Conservation (phyloP, 2,797 vertebrate genomes). For the Cichlasoma orientale region DNA sequence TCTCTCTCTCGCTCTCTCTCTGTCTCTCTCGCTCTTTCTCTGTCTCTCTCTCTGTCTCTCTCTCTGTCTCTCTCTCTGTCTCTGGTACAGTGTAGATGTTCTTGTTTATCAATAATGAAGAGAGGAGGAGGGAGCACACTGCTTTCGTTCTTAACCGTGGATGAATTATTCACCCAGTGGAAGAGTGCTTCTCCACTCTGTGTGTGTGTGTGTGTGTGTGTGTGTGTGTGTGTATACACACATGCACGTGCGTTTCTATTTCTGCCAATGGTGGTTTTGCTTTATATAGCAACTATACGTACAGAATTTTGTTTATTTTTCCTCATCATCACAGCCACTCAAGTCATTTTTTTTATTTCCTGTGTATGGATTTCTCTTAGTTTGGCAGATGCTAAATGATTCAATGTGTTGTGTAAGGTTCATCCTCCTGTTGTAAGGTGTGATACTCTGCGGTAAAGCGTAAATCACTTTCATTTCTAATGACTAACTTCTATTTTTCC, state of each 20-base stretch:
- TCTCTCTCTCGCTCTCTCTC: not conserved
- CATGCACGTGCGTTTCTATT: constrained; percentile 4
- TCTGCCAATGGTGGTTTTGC: constrained; percentile 43
- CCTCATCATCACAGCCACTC: constrained; percentile 11
- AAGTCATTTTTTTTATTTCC: constrained; percentile 38
- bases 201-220: not conserved
- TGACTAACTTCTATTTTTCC: constrained; percentile 9
- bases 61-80: not conserved
- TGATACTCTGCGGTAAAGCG: not conserved
- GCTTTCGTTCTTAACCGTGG: constrained; percentile 61
- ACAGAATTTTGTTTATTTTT: constrained; percentile 43
- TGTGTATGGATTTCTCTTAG: constrained; percentile 23
- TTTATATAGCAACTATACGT: constrained; percentile 38
- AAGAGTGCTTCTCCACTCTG: constrained; percentile 46
- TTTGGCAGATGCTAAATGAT: constrained; percentile 56
- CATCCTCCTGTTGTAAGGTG: constrained; percentile 33
- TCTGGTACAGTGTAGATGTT: constrained; percentile 79
- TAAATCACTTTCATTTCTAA: constrained; percentile 7
- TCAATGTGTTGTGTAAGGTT: constrained; percentile 37
- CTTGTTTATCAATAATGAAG: constrained; percentile 82
- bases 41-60: not conserved
- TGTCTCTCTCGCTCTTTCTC: not conserved
- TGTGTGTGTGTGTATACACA: not conserved
- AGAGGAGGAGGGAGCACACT: constrained; percentile 55
- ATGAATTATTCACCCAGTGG: constrained; percentile 78